Evolutionary conservation across 2,888 invertebrate genomes (phyloP).

Genomic region (Drosophila macrospina): DNA sequence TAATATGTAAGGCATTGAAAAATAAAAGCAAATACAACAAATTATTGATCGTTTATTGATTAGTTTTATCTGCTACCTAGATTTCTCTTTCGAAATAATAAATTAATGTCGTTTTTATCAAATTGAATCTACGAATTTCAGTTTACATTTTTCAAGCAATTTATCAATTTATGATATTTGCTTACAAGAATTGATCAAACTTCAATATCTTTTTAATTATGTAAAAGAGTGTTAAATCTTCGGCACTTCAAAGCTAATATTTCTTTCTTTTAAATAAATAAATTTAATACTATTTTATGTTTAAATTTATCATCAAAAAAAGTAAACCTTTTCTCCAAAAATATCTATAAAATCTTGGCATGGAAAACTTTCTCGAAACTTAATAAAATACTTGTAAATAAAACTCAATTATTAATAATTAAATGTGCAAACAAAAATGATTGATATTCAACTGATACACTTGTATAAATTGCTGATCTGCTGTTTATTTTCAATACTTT

Average conservation of each 20-base stretch:
- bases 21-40: too few species aligned
- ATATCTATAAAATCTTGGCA: not conserved
- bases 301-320: not conserved
- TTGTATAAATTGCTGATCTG: not conserved
- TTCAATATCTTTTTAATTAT: not conserved
- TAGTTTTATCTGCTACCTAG: too few species aligned
- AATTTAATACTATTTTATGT: too few species aligned
- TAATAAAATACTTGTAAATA: not conserved
- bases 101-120: too few species aligned
- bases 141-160: too few species aligned
- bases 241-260: not conserved
- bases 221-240: not conserved
- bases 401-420: not conserved
- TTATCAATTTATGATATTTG: not conserved
- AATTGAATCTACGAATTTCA: too few species aligned
- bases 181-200: too few species aligned
- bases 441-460: not conserved
- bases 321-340: too few species aligned
- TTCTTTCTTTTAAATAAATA: not conserved
- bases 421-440: not conserved
- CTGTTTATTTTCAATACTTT: constrained; percentile 1
- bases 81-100: too few species aligned
- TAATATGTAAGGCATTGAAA: not conserved
- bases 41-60: too few species aligned
- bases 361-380: not conserved